phyloP scores from a whole-genome alignment of 2,797 vertebrate species.

The Falco biarmicus region DNA sequence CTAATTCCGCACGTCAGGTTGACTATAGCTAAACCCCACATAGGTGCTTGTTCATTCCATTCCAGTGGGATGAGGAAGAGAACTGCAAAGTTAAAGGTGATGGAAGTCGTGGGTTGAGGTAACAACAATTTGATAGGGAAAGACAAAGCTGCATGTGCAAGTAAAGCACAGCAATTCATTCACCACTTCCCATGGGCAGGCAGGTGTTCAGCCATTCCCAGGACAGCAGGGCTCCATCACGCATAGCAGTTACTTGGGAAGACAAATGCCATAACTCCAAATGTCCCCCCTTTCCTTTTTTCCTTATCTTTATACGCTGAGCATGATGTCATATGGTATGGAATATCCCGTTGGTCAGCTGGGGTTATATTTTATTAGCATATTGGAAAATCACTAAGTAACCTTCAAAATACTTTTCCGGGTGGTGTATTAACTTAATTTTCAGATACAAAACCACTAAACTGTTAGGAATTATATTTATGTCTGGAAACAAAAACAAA shows the following conservation, averaged over 20 bases:
- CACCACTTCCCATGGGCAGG: fast-evolving
- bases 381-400: not conserved
- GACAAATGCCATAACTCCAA: fast-evolving
- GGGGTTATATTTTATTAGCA: not conserved
- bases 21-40: not conserved
- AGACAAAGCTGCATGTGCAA: not conserved
- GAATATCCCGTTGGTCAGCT: not conserved
- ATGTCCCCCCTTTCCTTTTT: not conserved
- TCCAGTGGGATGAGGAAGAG: not conserved
- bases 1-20: no score
- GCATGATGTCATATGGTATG: not conserved
- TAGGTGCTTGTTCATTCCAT: not conserved
- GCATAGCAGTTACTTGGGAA: fast-evolving
- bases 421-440: not conserved
- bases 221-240: not conserved
- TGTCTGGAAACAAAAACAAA: not conserved
- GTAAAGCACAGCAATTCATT: not conserved
- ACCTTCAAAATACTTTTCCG: not conserved
- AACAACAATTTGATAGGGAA: not conserved
- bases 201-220: not conserved
- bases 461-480: not conserved
- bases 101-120: not conserved
- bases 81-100: not conserved
- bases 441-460: not conserved
- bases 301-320: not conserved